Base-by-base conservation (phyloP, 2,888 invertebrate species). In the Polyploca ridens region DNA sequence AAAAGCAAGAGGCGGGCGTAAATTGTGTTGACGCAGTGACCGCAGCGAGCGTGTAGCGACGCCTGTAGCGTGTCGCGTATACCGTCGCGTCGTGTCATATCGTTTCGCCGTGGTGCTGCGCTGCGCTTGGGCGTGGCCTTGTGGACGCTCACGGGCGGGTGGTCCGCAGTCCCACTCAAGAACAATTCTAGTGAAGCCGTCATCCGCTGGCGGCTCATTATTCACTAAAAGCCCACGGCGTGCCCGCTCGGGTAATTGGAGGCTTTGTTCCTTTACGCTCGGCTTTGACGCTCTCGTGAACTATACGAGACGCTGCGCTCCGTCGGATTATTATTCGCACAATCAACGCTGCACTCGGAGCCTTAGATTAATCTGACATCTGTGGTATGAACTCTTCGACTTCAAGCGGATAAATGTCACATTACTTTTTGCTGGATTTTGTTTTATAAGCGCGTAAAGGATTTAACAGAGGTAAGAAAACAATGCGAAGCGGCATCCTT, bases 211-310 rank as follows among this genome's bases (percentile, higher is more conserved):
- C 91, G 88, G 88, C 91, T 92, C 92, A 93, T 94, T 93, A 93
- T 91, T 92, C 91, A 92, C 91, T 92, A 92, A 93, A 93, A 91
- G 91, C 92, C 89, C 90, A 92, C 90, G 87, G 92, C 93, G 88
- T 90, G 91, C 91, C 85, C 86, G 89, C 86, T 86, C 84, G 86
- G 90, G 88, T 93, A 93, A 93, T 93, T 92, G 91, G 89, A 90
- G 89, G 90, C 91, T 93, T 92, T 93, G 91, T 92, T 91, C 90
- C 90, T 91, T 90, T 88, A 87, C 90, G 84, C 86, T 82, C 81
- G 82, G 88, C 91, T 90, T 87, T 90, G 89, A 87, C 86, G 89
- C 90, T 87, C 86, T 83, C 82, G 81, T 84, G 84, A 85, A 87
- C 86, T 87, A 82, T 83, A 81, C 80, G 82, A 83, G 83, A 79